Evolutionary conservation across 2,888 invertebrate genomes (phyloP), one percentile per base, ranked within the genome.

Genomic region (Catocala nupta): DNA sequence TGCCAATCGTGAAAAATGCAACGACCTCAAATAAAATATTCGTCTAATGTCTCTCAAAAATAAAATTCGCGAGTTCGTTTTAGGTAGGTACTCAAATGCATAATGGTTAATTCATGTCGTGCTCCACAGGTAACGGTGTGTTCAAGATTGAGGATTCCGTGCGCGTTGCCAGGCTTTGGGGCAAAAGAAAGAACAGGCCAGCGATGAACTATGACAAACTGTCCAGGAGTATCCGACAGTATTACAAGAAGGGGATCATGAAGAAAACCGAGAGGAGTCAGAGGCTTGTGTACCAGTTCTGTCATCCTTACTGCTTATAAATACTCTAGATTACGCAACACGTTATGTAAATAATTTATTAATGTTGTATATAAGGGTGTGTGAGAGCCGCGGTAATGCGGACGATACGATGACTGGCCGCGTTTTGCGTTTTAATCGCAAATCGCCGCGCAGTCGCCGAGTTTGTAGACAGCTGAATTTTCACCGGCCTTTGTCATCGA

Each of bases 161-260:
- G 36, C 96, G 98, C 77, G 99, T 99, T 57, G 99, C 99, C n/a
- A 96, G 97, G 78, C 96, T 99, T 59, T 99, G 99, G 99, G 99
- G 99, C 68, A 97, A 98, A 82, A 96, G 99, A 73, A 99, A 99
- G 93, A 99, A 99, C 94, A 96, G 99, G 9, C 99, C 99, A 0
- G 99, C 99, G 36, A 99, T 99, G 99, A 99, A 99, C 95, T 99
- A 99, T 94, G 99, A 99, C 95, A 99, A 99, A 90, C 95, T 99
- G 54, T 99, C 99, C 72, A 96, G 99, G 61, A 99, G 99, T 78
- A 99, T 99, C 86, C 95, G 99, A 56, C 99, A 99, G 90, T 99
- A 99, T 94, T 99, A 99, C 96, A 99, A 99, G 93, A 99, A 99
- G 92, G 99, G 99, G 61, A 99, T 99, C 90, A 99, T 99, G 98